Base-by-base conservation (phyloP, 1,140 invertebrate species). In the Plodia interpunctella region DNA sequence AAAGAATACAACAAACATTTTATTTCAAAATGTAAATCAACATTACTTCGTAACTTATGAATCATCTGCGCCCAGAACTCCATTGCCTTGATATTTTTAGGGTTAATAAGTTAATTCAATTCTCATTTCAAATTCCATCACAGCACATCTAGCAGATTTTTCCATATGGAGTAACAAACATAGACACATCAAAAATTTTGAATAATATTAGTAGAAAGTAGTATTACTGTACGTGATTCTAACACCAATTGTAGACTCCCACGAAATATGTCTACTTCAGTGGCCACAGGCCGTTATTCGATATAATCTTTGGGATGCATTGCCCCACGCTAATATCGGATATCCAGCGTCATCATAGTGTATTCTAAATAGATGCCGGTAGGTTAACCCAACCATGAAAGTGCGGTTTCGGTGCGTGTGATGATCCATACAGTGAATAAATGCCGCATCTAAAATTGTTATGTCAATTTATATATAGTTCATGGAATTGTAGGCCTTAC, bases 241-340 rank as follows among this genome's bases (percentile, higher is more conserved):
- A 44, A 44, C 21, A 72, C 71, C 65, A 63, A 35, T 11, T 5
- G 13, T 35, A 5, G 32, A 35, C 38, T 44, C 38, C 38, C 38
- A 44, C 38, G 38, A 17, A n/a, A 44, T 44, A 17, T 44, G 13
- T 72, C 76, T 77, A 81, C 83, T 76, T 76, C 78, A 81, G 78
- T 80, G 78, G 80, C 79, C 65, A 44, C 38, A 10, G 57, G 55
- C 70, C 62, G 74, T 78, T 80, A 88, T 77, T 70, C 70, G 71
- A 72, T 70, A 72, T 70, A 69, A 84, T 78, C 80, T 63, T 57
- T 30, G 68, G 65, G 57, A 64, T 59, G 58, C 60, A 63, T 70
- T 69, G 70, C 66, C 69, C 63, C 67, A 65, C 17, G 10, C 38
- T 38, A 55, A 66, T 72, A 68, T 72, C 64, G 64, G 65, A 68